Base-by-base conservation (phyloP, 2,888 invertebrate species). In the Lasioglossum figueresi region DNA sequence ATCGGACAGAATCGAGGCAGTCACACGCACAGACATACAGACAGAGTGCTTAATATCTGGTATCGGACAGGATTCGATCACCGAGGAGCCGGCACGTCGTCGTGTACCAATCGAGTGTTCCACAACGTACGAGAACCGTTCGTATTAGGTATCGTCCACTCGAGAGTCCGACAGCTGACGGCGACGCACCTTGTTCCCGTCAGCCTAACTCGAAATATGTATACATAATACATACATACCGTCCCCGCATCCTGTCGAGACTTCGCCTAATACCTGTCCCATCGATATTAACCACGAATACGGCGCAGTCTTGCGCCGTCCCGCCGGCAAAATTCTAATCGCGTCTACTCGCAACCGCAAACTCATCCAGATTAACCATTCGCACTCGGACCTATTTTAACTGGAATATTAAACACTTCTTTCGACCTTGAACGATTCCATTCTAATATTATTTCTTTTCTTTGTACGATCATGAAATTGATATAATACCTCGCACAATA, bases 151-250 rank as follows among this genome's bases (percentile, higher is more conserved):
- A 76, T 68, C 68, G 70, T 76, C 76, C 79, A 48, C 37, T 43
- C n/a, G 31, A 48, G 70, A 71, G 48, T 45, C 66, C 74, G 85
- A 85, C 85, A 79, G 79, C 76, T 77, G 79, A 86, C 79, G 79
- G 68, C 37, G 79, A 84, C 77, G 79, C 74, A 59, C 74, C 82
- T 83, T 79, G 76, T 83, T 59, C 48, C 79, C 56, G 74, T 79
- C 72, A 76, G 43, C 66, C 75, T 76, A 63, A 45, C 43, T 72
- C 52, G 63, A 63, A 66, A 79, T 82, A 31, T 63, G 12, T n/a
- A 16, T 19, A 48, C 52, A 52, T 23, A 23, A 31, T 63, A 4
- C 12, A 16, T 19, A 48, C 52, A 52, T 23, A 23, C 59, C 59
- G 56, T 14, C 27, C 56, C 59, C 27, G 27, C 59, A 10, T 34